phyloP scores from a whole-genome alignment of 2,797 vertebrate species.

The Notoglanidium macrostoma region DNA sequence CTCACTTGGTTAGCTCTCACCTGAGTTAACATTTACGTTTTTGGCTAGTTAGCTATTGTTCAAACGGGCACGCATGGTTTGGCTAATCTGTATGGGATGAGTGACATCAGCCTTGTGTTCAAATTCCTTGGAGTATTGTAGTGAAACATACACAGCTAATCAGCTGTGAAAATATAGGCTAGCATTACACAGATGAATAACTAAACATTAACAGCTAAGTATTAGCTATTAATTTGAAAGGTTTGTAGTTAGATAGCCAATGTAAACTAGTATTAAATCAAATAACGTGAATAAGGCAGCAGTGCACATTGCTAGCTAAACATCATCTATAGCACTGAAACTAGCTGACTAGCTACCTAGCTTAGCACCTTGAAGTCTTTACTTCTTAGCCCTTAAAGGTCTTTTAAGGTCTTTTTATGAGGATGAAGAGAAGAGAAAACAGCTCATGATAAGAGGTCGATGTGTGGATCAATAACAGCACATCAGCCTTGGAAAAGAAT shows the following conservation, averaged over 20 bases:
- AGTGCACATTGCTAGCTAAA: neutral
- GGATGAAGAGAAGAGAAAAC: neutral
- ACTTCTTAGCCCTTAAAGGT: no score
- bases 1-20: neutral
- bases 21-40: neutral
- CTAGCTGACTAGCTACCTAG: neutral
- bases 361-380: neutral
- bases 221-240: neutral
- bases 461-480: slow-evolving; percentile 23
- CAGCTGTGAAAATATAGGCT: neutral
- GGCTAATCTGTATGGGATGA: neutral
- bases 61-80: neutral
- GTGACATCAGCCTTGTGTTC: neutral
- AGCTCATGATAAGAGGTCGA: neutral
- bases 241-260: neutral
- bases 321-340: neutral
- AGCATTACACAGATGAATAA: neutral
- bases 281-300: neutral
- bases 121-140: neutral
- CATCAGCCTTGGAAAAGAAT: neutral
- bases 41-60: neutral
- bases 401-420: neutral
- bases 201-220: neutral
- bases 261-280: neutral
- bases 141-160: neutral